Evolutionary conservation across 2,113 vertebrate species (phyloP).

Genomic region (Psephotus haematonotus): DNA sequence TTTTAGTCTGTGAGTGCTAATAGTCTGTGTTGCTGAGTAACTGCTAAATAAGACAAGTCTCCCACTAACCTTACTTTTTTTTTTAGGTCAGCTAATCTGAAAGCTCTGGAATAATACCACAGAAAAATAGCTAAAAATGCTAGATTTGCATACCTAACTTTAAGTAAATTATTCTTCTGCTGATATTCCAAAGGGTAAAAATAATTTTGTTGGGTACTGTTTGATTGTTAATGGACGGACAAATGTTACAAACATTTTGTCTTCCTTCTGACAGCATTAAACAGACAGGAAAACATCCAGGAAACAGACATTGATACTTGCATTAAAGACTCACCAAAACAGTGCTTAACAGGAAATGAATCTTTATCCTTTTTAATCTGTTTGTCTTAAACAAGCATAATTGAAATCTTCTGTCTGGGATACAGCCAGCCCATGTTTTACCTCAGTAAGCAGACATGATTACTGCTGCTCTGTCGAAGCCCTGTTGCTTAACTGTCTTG

Average conservation of each 20-base stretch:
- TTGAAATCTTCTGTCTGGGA: slow-evolving; percentile 61
- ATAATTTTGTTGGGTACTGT: background rate
- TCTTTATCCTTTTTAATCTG: slow-evolving; percentile 39
- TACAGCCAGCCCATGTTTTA: slow-evolving; percentile 50
- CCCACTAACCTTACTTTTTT: background rate
- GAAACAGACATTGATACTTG: background rate
- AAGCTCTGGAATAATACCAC: background rate
- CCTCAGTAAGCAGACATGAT: slow-evolving; percentile 27
- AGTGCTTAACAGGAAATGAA: slow-evolving; percentile 15
- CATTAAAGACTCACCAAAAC: background rate
- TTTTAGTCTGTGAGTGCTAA: background rate
- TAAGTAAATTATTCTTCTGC: background rate
- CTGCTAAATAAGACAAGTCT: background rate
- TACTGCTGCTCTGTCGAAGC: background rate
- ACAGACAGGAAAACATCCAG: background rate
- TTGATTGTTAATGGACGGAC: background rate
- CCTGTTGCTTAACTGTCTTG: slow-evolving; percentile 34
- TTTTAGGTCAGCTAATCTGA: background rate
- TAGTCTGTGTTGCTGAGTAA: background rate
- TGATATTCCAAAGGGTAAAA: background rate
- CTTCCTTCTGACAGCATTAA: background rate
- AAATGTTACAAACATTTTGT: background rate
- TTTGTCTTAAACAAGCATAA: slow-evolving; percentile 46
- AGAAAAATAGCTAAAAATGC: background rate
- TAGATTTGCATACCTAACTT: background rate